phyloP scores from a whole-genome alignment of 2,888 invertebrate species.

The Amiota communis region DNA sequence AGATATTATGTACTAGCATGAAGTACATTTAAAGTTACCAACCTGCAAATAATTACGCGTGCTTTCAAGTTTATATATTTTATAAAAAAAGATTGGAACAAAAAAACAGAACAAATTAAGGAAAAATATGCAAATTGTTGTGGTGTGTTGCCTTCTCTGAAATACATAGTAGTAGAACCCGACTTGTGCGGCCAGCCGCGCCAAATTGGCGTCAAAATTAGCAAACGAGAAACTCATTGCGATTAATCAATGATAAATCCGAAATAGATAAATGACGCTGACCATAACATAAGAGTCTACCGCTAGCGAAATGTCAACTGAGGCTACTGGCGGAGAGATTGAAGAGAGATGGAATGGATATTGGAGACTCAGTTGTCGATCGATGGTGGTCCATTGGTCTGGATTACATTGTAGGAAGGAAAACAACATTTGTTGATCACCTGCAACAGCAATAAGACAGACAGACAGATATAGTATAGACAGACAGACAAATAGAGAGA shows the following conservation, averaged over 20 bases:
- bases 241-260: conserved; percentile 69
- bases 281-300: conserved; percentile 35
- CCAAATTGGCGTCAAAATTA: conserved; percentile 51
- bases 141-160: too few relatives aligned
- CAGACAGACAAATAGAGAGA: conserved; percentile 4
- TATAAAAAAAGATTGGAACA: neutral
- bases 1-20: too few relatives aligned
- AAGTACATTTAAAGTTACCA: too few relatives aligned
- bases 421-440: conserved; percentile 27
- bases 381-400: conserved; percentile 22
- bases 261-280: conserved; percentile 64
- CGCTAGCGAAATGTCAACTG: conserved; percentile 26
- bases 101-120: neutral
- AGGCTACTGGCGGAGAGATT: neutral
- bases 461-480: conserved; percentile 4
- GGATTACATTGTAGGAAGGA: conserved; percentile 1
- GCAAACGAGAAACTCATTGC: conserved; percentile 41
- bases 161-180: too few relatives aligned
- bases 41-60: too few relatives aligned
- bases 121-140: too few relatives aligned
- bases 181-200: conserved; percentile 52
- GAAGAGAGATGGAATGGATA: too few relatives aligned
- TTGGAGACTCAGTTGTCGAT: neutral
- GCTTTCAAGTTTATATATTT: conserved; percentile 4
- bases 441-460: conserved; percentile 18